phyloP scores from a whole-genome alignment of 2,113 vertebrate species.

The human region GRCh38 chr14:23828501-23829000 shows the following conservation, averaged over 20 bases:
- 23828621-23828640: not conserved
- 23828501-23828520: not conserved
- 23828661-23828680: not conserved
- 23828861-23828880: not conserved
- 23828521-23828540: not conserved
- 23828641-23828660: not conserved
- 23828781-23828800: not conserved
- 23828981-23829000: not conserved
- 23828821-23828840: not conserved
- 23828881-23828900: not conserved
- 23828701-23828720: not conserved
- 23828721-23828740: not conserved
- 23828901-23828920: not conserved
- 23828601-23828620: not conserved
- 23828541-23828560: not conserved
- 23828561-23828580: not conserved
- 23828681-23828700: no score
- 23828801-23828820: not conserved
- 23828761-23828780: not conserved
- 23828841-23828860: not conserved
- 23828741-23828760: not conserved
- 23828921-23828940: not conserved
- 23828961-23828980: not conserved
- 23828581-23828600: not conserved
- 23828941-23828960: not conserved